A percentile compares a stretch with the other conserved stretches of the same genome.
Evolutionary conservation across 2,888 invertebrate genomes (phyloP).

Genomic region (Cephus spinipes): DNA sequence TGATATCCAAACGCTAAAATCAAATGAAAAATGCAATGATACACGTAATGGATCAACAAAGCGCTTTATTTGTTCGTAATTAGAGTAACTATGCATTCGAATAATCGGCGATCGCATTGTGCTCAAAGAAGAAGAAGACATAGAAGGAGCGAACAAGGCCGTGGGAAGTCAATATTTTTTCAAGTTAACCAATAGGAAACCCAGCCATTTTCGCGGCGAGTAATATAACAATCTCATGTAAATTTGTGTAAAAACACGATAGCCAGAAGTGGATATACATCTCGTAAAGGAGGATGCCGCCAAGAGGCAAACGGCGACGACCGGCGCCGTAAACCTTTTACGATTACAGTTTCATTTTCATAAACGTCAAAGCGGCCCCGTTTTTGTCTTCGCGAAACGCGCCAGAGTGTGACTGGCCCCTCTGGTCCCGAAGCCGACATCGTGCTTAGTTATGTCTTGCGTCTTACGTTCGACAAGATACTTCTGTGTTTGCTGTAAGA

Average conservation of each 20-base stretch:
- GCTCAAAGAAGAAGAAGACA: neutral
- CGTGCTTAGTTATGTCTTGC: slow-evolving; percentile 17
- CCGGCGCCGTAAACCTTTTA: slow-evolving; percentile 60
- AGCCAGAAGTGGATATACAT: slow-evolving; percentile 1
- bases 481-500: slow-evolving; percentile 52
- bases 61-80: neutral
- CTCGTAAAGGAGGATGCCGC: slow-evolving; percentile 6
- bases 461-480: slow-evolving; percentile 24
- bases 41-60: neutral
- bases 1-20: slow-evolving; percentile 93
- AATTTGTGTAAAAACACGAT: slow-evolving; percentile 3
- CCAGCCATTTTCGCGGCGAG: neutral
- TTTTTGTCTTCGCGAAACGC: slow-evolving; percentile 46
- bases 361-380: slow-evolving; percentile 59
- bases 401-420: slow-evolving; percentile 29
- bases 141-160: neutral
- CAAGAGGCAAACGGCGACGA: slow-evolving; percentile 28
- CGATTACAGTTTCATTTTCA: slow-evolving; percentile 66
- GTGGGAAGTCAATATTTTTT: neutral
- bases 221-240: neutral
- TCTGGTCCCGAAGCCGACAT: slow-evolving; percentile 11
- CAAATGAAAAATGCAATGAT: slow-evolving; percentile 30
- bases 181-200: neutral
- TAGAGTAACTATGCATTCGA: neutral
- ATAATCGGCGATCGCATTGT: no score